Conservation (phyloP, 2,113 vertebrate genomes). For the Trochalopteron elliotii region DNA sequence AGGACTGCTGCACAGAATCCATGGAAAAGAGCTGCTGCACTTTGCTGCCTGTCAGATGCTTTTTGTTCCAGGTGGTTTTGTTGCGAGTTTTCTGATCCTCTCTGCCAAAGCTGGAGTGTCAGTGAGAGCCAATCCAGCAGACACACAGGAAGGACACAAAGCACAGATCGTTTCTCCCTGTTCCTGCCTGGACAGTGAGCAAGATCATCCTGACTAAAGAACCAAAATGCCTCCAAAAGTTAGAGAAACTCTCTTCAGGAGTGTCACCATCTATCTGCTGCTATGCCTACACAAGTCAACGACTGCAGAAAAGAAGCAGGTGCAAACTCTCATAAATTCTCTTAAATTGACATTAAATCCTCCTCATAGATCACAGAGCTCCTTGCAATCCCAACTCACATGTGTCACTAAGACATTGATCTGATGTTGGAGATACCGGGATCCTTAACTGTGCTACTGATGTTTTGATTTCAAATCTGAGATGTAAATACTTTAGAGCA, state of each 20-base stretch:
- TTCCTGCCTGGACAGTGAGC: background rate
- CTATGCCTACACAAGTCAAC: background rate
- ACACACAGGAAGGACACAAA: background rate
- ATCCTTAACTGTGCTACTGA: background rate
- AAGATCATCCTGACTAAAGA: background rate
- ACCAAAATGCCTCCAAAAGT: background rate
- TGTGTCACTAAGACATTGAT: background rate
- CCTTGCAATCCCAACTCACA: background rate
- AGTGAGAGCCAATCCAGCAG: background rate
- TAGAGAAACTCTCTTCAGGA: background rate
- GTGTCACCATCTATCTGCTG: background rate
- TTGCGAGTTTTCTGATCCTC: background rate
- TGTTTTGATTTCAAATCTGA: background rate
- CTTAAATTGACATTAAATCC: background rate
- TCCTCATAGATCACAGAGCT: background rate
- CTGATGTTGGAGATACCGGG: background rate
- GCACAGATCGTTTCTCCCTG: background rate
- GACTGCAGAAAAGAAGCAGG: background rate
- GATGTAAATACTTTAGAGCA: background rate
- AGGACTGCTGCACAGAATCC: background rate
- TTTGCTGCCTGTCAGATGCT: constrained; percentile 31
- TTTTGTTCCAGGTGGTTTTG: constrained; percentile 2
- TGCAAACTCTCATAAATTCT: background rate
- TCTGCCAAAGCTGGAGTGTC: background rate
- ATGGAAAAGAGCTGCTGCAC: background rate